Base-by-base conservation (phyloP, 23 tunicate species). In the Phallusia fumigata region DNA sequence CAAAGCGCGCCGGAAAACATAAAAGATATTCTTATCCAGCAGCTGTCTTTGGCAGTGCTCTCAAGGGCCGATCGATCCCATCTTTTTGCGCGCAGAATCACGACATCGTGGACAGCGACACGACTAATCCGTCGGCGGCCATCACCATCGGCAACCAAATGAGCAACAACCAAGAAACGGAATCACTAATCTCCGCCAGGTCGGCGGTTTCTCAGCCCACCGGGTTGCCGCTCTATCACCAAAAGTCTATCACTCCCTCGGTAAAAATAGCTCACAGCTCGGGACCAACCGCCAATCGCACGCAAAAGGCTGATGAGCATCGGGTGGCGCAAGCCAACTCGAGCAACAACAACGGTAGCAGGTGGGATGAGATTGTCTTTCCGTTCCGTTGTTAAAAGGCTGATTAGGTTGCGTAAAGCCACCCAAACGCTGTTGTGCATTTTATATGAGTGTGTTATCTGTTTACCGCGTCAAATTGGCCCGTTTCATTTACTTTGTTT, bases 51-150 rank as follows among this genome's bases (percentile, higher is more conserved):
- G 47, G 8, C 47, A 40, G 47, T 40, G 47, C 47, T 40, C 47
- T 40, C 47, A 40, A 40, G 47, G 47, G 47, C 47, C 47, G 47
- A 40, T 40, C 47, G 47, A 40, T 40, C 47, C 47, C 47, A 40
- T 40, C 47, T 40, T 40, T 40, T 58, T 58, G 69, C 69, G 28
- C 28, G 69, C 58, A 81, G 84, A 73, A 81, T 52, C 84, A 81
- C 73, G 84, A 81, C 47, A 81, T 81, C n/a, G 28, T 58, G 49
- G 84, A 81, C 5, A 65, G 76, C n/a, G 32, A 65, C 44, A 26
- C 30, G 32, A 11, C 16, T 36, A 81, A 81, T 34, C 47, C 84
- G 6, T 32, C 77, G 32, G 36, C 84, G 30, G 84, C 73, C 26
- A 44, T 81, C n/a, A 40, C 84, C 28, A 81, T 81, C 18, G 33